Evolutionary conservation across 2,113 vertebrate species (phyloP).

Genomic region (Cyprinodon variegatus): DNA sequence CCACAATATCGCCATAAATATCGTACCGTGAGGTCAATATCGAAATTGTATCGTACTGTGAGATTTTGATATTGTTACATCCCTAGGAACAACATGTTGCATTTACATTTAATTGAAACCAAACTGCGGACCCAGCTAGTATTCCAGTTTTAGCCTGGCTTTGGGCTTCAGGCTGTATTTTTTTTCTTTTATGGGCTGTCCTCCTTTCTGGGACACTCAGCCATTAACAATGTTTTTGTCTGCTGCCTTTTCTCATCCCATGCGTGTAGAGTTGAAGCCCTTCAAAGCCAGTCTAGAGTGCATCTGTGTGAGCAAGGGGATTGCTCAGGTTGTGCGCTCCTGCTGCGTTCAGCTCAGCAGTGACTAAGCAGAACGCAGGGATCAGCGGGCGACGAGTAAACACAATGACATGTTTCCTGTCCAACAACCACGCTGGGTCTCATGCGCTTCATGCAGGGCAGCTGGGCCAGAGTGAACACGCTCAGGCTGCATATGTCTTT

Average conservation of each 20-base stretch:
- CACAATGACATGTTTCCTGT: conserved; percentile 47
- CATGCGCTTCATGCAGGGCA: conserved; percentile 12
- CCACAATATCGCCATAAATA: too few relatives aligned
- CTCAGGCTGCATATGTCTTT: conserved; percentile 21
- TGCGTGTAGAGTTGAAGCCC: conserved; percentile 2
- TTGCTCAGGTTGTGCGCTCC: conserved; percentile 27
- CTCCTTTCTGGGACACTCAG: conserved; percentile 22
- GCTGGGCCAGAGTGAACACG: background rate
- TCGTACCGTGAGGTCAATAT: too few relatives aligned
- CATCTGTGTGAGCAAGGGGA: conserved; percentile 1
- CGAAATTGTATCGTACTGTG: too few relatives aligned
- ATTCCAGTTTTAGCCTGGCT: conserved; percentile 27
- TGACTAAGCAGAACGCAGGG: conserved; percentile 53
- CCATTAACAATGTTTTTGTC: conserved; percentile 39
- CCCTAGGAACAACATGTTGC: too few relatives aligned
- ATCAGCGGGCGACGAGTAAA: conserved; percentile 40
- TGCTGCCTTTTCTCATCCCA: conserved; percentile 19
- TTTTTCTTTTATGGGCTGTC: conserved; percentile 24
- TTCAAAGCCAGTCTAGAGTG: conserved; percentile 12
- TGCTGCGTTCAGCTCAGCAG: conserved; percentile 17
- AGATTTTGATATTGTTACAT: too few relatives aligned
- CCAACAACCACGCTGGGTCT: conserved; percentile 15
- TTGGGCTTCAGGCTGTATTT: conserved; percentile 50
- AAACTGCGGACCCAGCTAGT: background rate
- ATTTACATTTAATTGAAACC: background rate